Percentiles rank a stretch among this genome's conserved stretches.
phyloP scores from a whole-genome alignment of 2,113 vertebrate genomes.

The Pantherophis guttatus region DNA sequence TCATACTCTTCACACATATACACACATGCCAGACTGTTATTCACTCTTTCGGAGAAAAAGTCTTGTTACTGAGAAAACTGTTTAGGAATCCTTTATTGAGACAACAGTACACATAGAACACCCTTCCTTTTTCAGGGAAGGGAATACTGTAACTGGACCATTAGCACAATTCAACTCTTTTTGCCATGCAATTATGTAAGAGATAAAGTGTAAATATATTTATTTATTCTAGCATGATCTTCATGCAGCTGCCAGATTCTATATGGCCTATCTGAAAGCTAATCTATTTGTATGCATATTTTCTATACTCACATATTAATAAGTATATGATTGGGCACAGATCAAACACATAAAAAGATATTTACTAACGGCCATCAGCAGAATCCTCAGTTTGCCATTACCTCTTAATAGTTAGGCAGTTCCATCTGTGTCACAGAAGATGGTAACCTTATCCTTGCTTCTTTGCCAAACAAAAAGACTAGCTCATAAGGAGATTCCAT shows the following conservation, averaged over 20 bases:
- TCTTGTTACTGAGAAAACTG: not conserved
- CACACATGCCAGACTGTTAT: not conserved
- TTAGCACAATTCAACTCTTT: not conserved
- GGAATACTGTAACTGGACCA: not conserved
- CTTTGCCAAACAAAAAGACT: not conserved
- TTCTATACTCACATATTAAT: not conserved
- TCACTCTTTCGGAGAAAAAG: not conserved
- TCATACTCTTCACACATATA: not conserved
- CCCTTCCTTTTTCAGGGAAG: not conserved
- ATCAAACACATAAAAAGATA: not conserved
- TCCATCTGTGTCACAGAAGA: not conserved
- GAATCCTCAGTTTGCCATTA: not conserved
- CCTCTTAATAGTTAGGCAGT: not conserved
- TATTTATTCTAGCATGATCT: not conserved
- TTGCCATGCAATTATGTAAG: not conserved
- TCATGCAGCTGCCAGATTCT: not conserved
- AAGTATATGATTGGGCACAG: not conserved
- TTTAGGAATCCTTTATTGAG: not conserved
- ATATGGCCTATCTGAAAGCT: not conserved
- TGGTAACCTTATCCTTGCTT: not conserved
- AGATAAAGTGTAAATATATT: not conserved
- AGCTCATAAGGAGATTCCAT: not conserved
- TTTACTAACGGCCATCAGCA: not conserved
- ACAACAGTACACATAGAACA: not conserved
- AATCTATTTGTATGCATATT: not conserved